Base-by-base conservation (phyloP, 2,113 vertebrate genomes). In the Chelonoidis abingdonii region DNA sequence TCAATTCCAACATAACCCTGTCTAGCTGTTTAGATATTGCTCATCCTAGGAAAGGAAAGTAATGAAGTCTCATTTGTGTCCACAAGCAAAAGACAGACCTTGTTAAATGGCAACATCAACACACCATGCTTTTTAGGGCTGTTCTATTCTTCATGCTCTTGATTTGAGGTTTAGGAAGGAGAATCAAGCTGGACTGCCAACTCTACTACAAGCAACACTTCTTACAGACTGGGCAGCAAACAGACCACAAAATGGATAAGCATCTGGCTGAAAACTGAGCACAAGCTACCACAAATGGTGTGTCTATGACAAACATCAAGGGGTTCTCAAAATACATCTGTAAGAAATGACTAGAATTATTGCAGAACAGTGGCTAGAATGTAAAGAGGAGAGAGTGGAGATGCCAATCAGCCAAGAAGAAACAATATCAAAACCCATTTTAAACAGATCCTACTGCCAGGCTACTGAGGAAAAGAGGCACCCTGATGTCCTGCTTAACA, bases 261-360 rank as follows among this genome's bases (percentile, higher is more conserved):
- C 56, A 94, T 81, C 38, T 95, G 86, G 81, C 86, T 95, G 86
- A 52, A 93, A 95, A 90, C 83, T 31, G 13, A 90, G 90, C 35
- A 84, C 24, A 94, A 93, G 57, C 31, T 79, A 90, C 44, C 75
- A 52, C 83, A 83, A 0, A 29, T 44, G 38, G 38, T 76, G 38
- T 44, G 5, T 5, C 24, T 76, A 27, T 22, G 12, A 78, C 12
- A 2, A 44, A 47, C 41, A 78, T 75, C n/a, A 47, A 78, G 41
- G 49, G 84, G 80, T 47, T 96, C 80, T 85, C 89, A 31, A 83
- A 76, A 47, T 53, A 16, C 5, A 31, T 88, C 56, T 83, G 27
- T 89, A 65, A 87, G 84, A 83, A n/a, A 19, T 8, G 31, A 80
- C 3, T 22, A 93, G 79, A 22, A 56, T 78, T 91, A 14, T 59